Evolutionary conservation across 2,888 invertebrate genomes (phyloP), one percentile per base, ranked within the genome.

Genomic region (Eristalis arbustorum): DNA sequence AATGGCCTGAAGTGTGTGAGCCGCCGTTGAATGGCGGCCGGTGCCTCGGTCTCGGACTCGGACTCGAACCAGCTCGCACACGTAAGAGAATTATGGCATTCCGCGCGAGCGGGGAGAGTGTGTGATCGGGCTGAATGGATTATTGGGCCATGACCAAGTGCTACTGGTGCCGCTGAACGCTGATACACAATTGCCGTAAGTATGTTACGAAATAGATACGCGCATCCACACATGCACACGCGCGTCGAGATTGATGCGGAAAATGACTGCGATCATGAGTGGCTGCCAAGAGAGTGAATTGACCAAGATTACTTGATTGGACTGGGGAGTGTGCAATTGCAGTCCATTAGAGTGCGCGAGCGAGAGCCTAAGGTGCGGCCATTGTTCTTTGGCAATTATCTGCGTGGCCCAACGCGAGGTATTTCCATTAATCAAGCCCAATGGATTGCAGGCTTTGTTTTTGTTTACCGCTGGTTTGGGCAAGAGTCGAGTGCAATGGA

Each of bases 31-130:
- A 13, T n/a, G n/a, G 49, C 49, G 6, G 5, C n/a, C 3, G 49
- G 6, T 18, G 1, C 34, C 11, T 1, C 18, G 2, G 49, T 5
- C 28, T 28, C 28, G 28, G 4, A 28, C 28, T n/a, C n/a, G n/a
- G 31, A 10, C 31, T 31, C 31, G 31, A 8, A 31, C 8, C 18
- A 18, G 18, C 8, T 18, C 18, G 49, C 18, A 49, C 64, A 31
- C 74, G 74, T 78, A 73, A 85, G 72, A 73, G 72, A 76, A 69
- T 76, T 72, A 81, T 85, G 67, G 68, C 62, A 77, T 81, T 73
- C 74, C 76, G 61, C 63, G 75, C 22, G 61, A 68, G 75, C 22
- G 22, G 1, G 25, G 25, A 25, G 25, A 67, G 23, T 72, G 67
- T 75, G 75, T 75, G 56, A 76, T 67, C 72, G 80, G 72, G 37